Conservation (phyloP, 2,113 vertebrate species). For the Papio anubis region DNA sequence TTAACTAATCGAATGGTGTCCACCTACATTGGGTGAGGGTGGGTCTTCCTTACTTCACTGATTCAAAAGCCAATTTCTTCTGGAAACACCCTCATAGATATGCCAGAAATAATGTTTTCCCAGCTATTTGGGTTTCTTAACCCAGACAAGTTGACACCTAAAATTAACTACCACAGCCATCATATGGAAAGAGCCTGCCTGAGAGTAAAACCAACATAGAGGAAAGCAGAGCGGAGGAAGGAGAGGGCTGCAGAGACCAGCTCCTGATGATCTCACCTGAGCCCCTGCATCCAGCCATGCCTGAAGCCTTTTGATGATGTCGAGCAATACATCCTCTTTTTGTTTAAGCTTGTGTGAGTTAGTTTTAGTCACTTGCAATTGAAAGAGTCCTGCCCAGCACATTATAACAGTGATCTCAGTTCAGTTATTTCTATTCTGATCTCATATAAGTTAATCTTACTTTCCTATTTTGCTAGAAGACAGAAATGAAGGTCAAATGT, state of each 20-base stretch:
- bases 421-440: neutral
- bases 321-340: neutral
- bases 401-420: neutral
- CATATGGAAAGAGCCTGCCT: neutral
- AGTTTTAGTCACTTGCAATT: neutral
- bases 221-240: neutral
- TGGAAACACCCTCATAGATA: neutral
- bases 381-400: neutral
- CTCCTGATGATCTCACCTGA: neutral
- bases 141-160: neutral
- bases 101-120: neutral
- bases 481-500: neutral
- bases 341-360: neutral
- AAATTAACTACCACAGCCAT: neutral
- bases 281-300: neutral
- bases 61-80: neutral
- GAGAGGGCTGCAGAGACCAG: neutral
- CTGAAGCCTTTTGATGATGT: neutral
- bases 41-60: neutral
- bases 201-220: neutral
- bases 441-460: neutral
- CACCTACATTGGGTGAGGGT: neutral
- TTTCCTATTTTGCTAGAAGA: constrained; percentile 23
- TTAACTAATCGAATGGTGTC: neutral
- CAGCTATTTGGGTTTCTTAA: neutral